Evolutionary conservation across 2,113 vertebrate genomes (phyloP).

Genomic region (Globicephala melas): DNA sequence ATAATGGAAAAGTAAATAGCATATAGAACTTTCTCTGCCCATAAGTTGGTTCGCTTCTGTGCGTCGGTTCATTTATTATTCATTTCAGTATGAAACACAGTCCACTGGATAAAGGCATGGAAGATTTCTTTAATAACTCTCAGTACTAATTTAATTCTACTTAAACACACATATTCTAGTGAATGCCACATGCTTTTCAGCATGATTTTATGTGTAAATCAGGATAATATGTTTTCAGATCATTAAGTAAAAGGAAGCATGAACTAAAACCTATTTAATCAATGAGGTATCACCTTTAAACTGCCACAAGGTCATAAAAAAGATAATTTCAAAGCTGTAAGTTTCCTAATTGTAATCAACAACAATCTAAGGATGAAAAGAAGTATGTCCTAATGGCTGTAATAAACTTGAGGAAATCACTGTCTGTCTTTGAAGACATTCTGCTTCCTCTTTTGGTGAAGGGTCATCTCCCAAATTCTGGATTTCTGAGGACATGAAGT

Average conservation of each 20-base stretch:
- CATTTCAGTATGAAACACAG: conserved; percentile 83
- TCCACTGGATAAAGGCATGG: conserved; percentile 83
- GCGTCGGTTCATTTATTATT: conserved; percentile 84
- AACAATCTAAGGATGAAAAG: conserved; percentile 86
- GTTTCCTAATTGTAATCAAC: conserved; percentile 93
- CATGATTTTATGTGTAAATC: conserved; percentile 93
- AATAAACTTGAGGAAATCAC: conserved; percentile 78
- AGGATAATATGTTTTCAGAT: conserved; percentile 92
- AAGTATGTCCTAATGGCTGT: conserved; percentile 73
- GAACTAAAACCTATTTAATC: conserved; percentile 92
- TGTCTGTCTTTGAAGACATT: conserved; percentile 66
- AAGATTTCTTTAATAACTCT: conserved; percentile 90
- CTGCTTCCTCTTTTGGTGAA: conserved; percentile 32
- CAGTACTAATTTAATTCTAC: conserved; percentile 91
- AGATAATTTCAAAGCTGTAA: conserved; percentile 89
- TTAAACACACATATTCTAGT: conserved; percentile 89
- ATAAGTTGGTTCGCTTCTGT: conserved; percentile 52
- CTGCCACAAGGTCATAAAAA: conserved; percentile 91
- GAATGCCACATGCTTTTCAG: conserved; percentile 88
- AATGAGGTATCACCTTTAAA: conserved; percentile 92
- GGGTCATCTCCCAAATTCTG: not conserved
- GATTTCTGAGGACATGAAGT: not conserved
- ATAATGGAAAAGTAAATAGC: conserved; percentile 68
- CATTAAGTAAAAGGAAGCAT: conserved; percentile 93
- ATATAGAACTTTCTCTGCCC: conserved; percentile 30